Conservation (phyloP, 1,140 invertebrate genomes). For the Teleopsis dalmanni region DNA sequence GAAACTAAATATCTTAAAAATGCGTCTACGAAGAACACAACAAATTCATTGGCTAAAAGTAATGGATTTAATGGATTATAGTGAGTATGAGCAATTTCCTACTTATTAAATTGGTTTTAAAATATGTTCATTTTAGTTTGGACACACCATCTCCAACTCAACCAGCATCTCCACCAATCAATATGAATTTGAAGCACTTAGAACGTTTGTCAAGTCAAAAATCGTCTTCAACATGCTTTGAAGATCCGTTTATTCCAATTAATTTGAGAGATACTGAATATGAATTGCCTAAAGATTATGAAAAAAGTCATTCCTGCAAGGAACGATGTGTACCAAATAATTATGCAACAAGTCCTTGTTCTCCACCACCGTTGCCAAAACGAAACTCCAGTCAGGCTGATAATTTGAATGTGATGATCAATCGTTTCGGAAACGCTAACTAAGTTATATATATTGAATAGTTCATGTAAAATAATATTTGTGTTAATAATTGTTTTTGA, state of each 20-base stretch:
- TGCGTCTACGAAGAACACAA: background rate
- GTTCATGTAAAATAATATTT: too few species aligned
- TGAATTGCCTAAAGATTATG: constrained; percentile 22
- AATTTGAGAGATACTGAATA: constrained; percentile 16
- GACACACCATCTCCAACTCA: constrained; percentile 1
- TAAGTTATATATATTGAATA: too few species aligned
- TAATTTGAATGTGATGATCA: too few species aligned
- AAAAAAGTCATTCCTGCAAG: background rate
- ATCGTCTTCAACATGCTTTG: constrained; percentile 17
- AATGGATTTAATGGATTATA: too few species aligned
- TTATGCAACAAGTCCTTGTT: constrained; percentile 15
- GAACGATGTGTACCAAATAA: constrained; percentile 11
- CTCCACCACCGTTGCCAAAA: constrained; percentile 29
- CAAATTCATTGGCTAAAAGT: too few species aligned
- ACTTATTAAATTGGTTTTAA: too few species aligned
- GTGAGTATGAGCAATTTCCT: too few species aligned
- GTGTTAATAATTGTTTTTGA: too few species aligned
- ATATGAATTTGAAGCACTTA: constrained; percentile 7
- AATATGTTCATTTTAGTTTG: background rate
- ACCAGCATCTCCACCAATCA: constrained; percentile 8
- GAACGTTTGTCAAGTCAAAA: constrained; percentile 6
- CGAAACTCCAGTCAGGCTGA: constrained; percentile 27
- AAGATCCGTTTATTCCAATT: constrained; percentile 8
- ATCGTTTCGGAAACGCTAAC: too few species aligned
- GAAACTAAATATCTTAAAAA: constrained; percentile 15